Evolutionary conservation across 2,797 vertebrate genomes (phyloP).

Genomic region (Anabacerthia variegaticeps): DNA sequence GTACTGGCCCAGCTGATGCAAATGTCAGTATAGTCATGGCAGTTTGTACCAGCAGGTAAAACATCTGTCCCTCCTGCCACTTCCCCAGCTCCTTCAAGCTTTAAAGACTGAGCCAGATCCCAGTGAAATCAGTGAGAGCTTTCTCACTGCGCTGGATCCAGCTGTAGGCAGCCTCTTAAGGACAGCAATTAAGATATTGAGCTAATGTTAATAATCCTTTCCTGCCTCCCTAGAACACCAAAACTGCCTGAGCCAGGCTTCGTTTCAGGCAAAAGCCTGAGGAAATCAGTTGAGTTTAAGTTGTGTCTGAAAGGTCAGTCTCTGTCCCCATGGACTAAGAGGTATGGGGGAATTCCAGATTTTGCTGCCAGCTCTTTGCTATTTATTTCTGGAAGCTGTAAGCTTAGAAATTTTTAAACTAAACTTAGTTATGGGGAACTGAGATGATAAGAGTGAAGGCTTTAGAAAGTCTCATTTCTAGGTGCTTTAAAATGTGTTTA

Average conservation of each 20-base stretch:
- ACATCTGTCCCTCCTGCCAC: neutral
- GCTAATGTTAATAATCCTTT: neutral
- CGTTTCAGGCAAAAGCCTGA: neutral
- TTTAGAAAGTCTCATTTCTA: neutral
- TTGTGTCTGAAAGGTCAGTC: neutral
- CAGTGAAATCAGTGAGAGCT: neutral
- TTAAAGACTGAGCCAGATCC: neutral
- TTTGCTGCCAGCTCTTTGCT: neutral
- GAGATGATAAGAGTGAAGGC: neutral
- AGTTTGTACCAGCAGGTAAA: neutral
- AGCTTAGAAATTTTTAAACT: neutral
- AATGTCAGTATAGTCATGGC: neutral
- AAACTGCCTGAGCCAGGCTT: neutral
- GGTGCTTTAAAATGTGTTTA: neutral
- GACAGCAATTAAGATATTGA: neutral
- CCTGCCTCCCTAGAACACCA: neutral
- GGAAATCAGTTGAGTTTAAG: neutral
- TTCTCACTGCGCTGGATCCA: neutral
- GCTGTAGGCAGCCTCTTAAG: neutral
- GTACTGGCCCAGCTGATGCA: neutral
- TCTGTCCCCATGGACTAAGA: neutral
- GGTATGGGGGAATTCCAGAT: neutral
- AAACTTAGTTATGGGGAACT: neutral
- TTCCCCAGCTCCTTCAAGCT: neutral
- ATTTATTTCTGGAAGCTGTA: conserved; percentile 13